Base-by-base conservation (phyloP, 2,113 vertebrate genomes). In the Eulemur macaco region DNA sequence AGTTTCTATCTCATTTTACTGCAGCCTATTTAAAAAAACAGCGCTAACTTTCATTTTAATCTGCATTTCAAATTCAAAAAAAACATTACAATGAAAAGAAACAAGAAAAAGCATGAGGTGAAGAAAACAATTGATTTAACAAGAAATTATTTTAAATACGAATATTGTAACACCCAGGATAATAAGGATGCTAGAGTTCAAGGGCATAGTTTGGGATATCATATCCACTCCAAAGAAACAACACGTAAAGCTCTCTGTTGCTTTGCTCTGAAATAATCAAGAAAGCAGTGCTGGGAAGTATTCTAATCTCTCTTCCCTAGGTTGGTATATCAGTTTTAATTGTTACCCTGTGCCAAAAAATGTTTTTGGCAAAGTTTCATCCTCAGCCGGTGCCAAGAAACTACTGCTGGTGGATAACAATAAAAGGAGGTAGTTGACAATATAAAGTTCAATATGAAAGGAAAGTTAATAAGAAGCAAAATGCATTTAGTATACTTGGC, bases 241-340 rank as follows among this genome's bases (percentile, higher is more conserved):
- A 20, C 15, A 37, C 8, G 13, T 8, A 15, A 39, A 86, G 25
- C 12, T 74, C 15, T 74, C 64, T 34, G 11, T n/a, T 39, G 56
- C 17, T 68, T 80, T n/a, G 14, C 42, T 56, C 76, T 39, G 60
- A 74, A 76, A 56, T 82, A 56, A 52, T 89, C 96, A 77, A 34
- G 74, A 73, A 73, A 87, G n/a, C 12, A 5, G 12, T 60, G 20
- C 73, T 88, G 86, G 66, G 96, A 95, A 89, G 12, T 68, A 2
- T 14, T 77, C 68, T 56, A 74, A 85, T 92, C 84, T 97, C 54
- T 37, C 52, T 37, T 86, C 6, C 17, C 47, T 45, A 37, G 23
- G 9, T 52, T 81, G 84, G 39, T 68, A 15, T 94, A 95, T 94
- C 86, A 58, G 15, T 96, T 96, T 96, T 89, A 94, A 97, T 96